phyloP scores from a whole-genome alignment of 2,113 vertebrate genomes.

The Nerophis ophidion region DNA sequence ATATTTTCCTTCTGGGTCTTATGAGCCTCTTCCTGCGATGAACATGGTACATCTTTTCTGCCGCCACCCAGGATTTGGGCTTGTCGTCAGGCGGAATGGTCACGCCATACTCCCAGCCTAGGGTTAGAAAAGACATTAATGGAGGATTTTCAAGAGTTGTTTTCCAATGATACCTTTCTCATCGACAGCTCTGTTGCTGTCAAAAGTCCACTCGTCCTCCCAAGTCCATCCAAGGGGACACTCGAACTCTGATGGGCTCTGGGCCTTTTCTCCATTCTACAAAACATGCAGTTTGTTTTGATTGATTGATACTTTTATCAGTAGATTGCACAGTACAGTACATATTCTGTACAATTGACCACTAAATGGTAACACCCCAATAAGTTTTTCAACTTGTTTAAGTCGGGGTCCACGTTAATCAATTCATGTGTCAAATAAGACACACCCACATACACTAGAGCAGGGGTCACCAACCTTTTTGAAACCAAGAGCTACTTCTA shows the following conservation, averaged over 20 bases:
- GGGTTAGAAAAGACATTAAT: background rate
- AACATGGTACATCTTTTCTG: conserved; percentile 96
- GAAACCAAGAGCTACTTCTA: too few relatives aligned
- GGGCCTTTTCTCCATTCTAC: conserved; percentile 89
- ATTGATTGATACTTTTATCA: too few relatives aligned
- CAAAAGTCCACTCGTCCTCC: conserved; percentile 87
- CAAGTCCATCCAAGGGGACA: conserved; percentile 90
- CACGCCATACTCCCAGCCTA: conserved; percentile 97
- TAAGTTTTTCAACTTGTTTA: too few relatives aligned
- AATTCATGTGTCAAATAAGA: too few relatives aligned
- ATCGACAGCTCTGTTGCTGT: conserved; percentile 92
- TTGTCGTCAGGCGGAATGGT: conserved; percentile 89
- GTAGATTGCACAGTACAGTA: too few relatives aligned
- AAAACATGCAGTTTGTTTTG: conserved; percentile 29
- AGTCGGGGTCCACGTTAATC: too few relatives aligned
- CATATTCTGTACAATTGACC: too few relatives aligned
- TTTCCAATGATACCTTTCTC: conserved; percentile 76
- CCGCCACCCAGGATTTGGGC: conserved; percentile 89
- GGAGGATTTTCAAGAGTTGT: background rate
- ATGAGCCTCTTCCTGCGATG: conserved; percentile 85
- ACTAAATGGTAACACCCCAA: too few relatives aligned
- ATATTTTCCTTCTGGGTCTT: conserved; percentile 78
- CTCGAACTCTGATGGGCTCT: conserved; percentile 73
- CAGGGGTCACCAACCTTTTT: too few relatives aligned
- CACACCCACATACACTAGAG: too few relatives aligned